A percentile compares a stretch with the other conserved stretches of the same genome.
phyloP scores from a whole-genome alignment of 1,140 invertebrate species.

The Aphis craccivora region DNA sequence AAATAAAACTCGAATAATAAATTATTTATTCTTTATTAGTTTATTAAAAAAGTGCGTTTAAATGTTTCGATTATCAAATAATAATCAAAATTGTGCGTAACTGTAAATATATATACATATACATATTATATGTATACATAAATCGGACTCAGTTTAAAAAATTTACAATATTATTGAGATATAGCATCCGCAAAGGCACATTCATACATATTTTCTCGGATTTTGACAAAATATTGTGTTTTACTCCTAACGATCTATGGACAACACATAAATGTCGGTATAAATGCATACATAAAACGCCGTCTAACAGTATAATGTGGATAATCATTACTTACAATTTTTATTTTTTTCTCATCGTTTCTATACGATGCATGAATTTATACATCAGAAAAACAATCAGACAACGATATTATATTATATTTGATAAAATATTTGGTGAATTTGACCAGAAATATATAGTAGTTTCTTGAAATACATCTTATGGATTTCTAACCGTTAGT shows the following conservation, averaged over 20 bases:
- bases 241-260: not conserved
- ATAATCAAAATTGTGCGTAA: not conserved
- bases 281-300: slow-evolving; percentile 31
- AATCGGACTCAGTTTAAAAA: not conserved
- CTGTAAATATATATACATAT: not conserved
- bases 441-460: not conserved
- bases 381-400: not conserved
- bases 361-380: not conserved
- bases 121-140: not conserved
- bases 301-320: not conserved
- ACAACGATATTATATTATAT: not conserved
- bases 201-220: not conserved
- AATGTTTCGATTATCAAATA: not conserved
- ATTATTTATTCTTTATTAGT: not conserved
- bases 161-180: not conserved
- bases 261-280: slow-evolving; percentile 10
- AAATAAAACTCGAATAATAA: not conserved
- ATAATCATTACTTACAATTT: not conserved
- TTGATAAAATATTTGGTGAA: not conserved
- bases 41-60: slow-evolving; percentile 19
- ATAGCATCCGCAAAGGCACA: not conserved
- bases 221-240: not conserved
- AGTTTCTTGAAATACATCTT: not conserved
- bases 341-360: not conserved
- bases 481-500: not conserved